phyloP scores from a whole-genome alignment of 2,888 invertebrate species.

The Cantharis flavilabris region DNA sequence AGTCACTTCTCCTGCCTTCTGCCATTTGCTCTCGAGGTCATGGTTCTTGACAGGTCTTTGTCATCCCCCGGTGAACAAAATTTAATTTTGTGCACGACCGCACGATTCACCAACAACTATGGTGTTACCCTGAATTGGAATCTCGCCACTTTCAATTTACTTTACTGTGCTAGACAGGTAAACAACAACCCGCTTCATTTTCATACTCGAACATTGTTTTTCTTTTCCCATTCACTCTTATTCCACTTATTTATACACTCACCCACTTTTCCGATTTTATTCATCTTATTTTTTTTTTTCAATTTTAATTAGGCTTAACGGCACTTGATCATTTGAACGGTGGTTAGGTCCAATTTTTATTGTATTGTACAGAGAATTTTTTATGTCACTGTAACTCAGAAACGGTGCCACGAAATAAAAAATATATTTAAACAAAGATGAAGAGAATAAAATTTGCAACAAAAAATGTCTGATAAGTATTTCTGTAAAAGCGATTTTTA shows the following conservation, averaged over 20 bases:
- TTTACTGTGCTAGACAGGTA: conserved; percentile 33
- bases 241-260: neutral
- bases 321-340: no score
- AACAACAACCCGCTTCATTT: conserved; percentile 16
- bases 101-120: conserved; percentile 34
- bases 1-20: conserved; percentile 19
- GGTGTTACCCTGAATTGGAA: conserved; percentile 31
- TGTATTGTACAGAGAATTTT: no score
- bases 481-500: no score
- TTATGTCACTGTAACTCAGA: no score
- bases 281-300: no score
- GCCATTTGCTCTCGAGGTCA: conserved; percentile 27
- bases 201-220: neutral
- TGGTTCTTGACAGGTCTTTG: conserved; percentile 32
- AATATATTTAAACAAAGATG: no score
- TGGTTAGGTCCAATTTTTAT: no score
- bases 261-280: neutral
- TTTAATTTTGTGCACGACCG: conserved; percentile 37
- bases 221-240: neutral
- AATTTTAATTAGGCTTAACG: no score
- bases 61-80: conserved; percentile 32
- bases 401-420: no score
- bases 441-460: no score
- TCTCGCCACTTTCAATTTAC: conserved; percentile 37
- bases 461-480: no score